Evolutionary conservation across 2,113 vertebrate genomes (phyloP).

Genomic region (Ivindomyrus marchei): DNA sequence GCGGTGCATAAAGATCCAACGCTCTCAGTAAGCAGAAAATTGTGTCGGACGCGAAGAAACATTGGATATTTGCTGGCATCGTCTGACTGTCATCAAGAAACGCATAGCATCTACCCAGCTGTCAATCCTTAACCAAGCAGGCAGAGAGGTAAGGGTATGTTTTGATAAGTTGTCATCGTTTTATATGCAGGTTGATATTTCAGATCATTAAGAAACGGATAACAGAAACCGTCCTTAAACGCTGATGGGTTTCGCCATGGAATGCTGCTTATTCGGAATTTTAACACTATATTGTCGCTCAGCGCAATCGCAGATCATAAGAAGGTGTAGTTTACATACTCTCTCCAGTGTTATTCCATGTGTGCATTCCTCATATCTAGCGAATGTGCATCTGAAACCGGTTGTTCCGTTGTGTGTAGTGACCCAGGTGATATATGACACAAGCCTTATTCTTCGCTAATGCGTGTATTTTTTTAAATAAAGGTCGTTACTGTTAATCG

Average conservation of each 20-base stretch:
- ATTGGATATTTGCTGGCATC: slow-evolving; percentile 31
- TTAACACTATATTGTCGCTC: background rate
- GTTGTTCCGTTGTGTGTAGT: background rate
- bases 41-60: slow-evolving; percentile 27
- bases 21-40: slow-evolving; percentile 27
- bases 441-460: background rate
- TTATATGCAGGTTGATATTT: background rate
- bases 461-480: background rate
- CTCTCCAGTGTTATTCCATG: background rate
- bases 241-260: background rate
- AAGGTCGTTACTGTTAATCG: background rate
- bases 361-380: background rate
- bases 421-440: background rate
- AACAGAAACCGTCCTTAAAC: background rate
- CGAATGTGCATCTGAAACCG: background rate
- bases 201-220: background rate
- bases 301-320: background rate
- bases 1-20: slow-evolving; percentile 35
- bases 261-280: background rate
- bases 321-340: background rate
- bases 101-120: slow-evolving; percentile 45
- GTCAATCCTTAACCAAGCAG: slow-evolving; percentile 59
- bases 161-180: slow-evolving; percentile 19
- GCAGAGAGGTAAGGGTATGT: slow-evolving; percentile 60
- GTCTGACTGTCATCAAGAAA: slow-evolving; percentile 7